These are phyloP conservation scores for Neelides sp. DNA, from an alignment of 1,140 invertebrate species.

Conservation along the genomic window DNA sequence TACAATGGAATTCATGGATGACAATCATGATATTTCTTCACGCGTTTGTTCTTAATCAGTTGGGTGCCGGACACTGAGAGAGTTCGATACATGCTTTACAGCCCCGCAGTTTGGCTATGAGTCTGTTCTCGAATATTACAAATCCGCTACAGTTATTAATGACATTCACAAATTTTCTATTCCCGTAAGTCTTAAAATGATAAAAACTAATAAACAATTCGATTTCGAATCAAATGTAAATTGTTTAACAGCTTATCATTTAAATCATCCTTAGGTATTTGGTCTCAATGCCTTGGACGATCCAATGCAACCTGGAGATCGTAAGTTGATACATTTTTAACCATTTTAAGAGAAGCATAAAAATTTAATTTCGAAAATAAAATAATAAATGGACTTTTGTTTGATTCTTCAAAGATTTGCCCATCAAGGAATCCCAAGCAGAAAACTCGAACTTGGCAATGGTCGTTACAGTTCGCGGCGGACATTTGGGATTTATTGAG, in stretches of 20 bases:
- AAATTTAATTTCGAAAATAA: background rate
- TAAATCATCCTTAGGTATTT: too few relatives aligned
- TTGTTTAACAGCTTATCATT: conserved; percentile 11
- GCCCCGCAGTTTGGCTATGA: conserved; percentile 27
- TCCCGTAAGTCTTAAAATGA: too few relatives aligned
- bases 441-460: conserved; percentile 20
- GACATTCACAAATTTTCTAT: conserved; percentile 23
- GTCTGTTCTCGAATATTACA: conserved; percentile 24
- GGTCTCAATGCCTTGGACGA: conserved; percentile 24
- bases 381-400: background rate
- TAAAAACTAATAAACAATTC: too few relatives aligned
- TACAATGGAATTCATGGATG: background rate
- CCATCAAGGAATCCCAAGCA: conserved; percentile 11
- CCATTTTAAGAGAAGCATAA: background rate
- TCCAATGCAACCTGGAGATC: conserved; percentile 24
- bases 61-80: conserved; percentile 15
- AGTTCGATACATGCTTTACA: conserved; percentile 26
- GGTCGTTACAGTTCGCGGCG: conserved; percentile 24
- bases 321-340: background rate
- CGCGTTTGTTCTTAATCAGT: too few relatives aligned
- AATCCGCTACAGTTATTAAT: conserved; percentile 19
- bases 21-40: background rate
- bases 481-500: conserved; percentile 28
- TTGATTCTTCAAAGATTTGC: conserved; percentile 15
- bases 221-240: conserved; percentile 15